Evolutionary conservation across 2,797 vertebrate genomes (phyloP).

Genomic region (Epinephelus coioides): DNA sequence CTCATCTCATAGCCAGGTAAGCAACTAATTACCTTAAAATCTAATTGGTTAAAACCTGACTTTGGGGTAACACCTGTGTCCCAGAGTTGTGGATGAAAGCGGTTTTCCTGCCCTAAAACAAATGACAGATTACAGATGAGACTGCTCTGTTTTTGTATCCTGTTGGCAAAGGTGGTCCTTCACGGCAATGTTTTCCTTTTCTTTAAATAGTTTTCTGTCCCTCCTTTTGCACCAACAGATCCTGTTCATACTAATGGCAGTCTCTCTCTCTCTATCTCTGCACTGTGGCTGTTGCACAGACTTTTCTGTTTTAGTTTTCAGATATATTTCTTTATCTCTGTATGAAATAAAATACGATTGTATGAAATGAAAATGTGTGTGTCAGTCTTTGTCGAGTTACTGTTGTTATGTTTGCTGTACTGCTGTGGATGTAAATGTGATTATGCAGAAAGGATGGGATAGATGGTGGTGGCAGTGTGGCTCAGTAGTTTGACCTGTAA

Average conservation of each 20-base stretch:
- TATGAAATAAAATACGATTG: constrained; percentile 79
- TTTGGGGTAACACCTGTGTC: not conserved
- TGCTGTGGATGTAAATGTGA: not conserved
- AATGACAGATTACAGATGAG: not conserved
- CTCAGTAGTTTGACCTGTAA: too few relatives aligned
- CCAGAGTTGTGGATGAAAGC: constrained; percentile 4
- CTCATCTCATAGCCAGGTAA: constrained; percentile 4
- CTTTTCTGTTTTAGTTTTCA: constrained; percentile 71
- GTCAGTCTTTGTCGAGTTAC: constrained; percentile 9
- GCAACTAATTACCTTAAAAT: not conserved
- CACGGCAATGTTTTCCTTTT: constrained; percentile 3
- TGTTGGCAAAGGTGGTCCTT: constrained; percentile 5
- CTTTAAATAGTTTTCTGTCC: constrained; percentile 23
- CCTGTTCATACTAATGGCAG: constrained; percentile 42
- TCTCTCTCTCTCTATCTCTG: constrained; percentile 57
- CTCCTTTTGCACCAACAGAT: constrained; percentile 52
- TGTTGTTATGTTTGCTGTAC: not conserved
- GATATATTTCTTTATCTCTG: constrained; percentile 75
- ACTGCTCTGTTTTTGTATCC: not conserved
- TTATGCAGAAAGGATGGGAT: too few relatives aligned
- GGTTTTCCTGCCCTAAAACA: not conserved
- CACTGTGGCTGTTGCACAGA: constrained; percentile 69
- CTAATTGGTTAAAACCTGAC: not conserved
- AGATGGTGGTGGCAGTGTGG: too few relatives aligned
- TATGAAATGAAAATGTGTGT: constrained; percentile 38